phyloP scores from a whole-genome alignment of 2,113 vertebrate species.

The Xenopus tropicalis region UCB_Xtro_10.0 CM004445.2:101218001-101218500 shows the following conservation, averaged over 20 bases:
- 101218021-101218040: constrained; percentile 49
- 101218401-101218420: constrained; percentile 33
- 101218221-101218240: constrained; percentile 46
- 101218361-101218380: constrained; percentile 50
- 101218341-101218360: constrained; percentile 47
- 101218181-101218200: constrained; percentile 54
- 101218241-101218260: constrained; percentile 46
- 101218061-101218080: constrained; percentile 40
- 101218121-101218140: constrained; percentile 39
- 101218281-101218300: constrained; percentile 3
- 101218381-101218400: constrained; percentile 29
- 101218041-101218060: constrained; percentile 44
- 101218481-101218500: constrained; percentile 7
- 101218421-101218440: constrained; percentile 36
- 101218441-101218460: constrained; percentile 45
- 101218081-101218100: background rate
- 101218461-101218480: constrained; percentile 44
- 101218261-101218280: constrained; percentile 22
- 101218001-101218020: constrained; percentile 54
- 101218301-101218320: constrained; percentile 45
- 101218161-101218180: constrained; percentile 46
- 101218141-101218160: constrained; percentile 52
- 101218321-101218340: constrained; percentile 39
- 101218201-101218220: constrained; percentile 53
- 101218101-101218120: constrained; percentile 38